Conservation (phyloP, 2,797 vertebrate species). For the Channa striata region DNA sequence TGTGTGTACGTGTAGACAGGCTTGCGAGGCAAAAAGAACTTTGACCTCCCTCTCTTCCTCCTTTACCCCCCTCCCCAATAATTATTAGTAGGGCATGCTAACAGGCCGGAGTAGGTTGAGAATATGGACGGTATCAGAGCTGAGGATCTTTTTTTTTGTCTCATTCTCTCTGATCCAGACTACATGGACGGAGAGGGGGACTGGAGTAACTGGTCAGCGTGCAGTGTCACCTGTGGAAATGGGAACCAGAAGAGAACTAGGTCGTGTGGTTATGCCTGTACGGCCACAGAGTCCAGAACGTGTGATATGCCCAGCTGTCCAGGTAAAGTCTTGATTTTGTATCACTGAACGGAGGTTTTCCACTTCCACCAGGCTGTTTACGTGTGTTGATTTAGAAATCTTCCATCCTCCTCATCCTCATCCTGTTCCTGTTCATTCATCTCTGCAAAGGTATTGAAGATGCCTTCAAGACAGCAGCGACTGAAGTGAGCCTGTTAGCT, state of each 20-base stretch:
- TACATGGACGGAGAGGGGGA: constrained; percentile 93
- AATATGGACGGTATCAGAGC: constrained; percentile 84
- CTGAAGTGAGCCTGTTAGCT: constrained; percentile 94
- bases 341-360: background rate
- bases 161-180: constrained; percentile 80
- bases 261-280: constrained; percentile 95
- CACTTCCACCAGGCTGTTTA: too few relatives aligned
- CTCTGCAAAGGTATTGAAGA: constrained; percentile 92
- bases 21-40: constrained; percentile 70
- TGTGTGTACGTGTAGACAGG: constrained; percentile 18
- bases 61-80: constrained; percentile 61
- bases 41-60: constrained; percentile 61
- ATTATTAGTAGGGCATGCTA: constrained; percentile 82
- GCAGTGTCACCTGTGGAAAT: constrained; percentile 92
- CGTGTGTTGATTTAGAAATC: constrained; percentile 5
- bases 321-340: constrained; percentile 77
- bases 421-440: constrained; percentile 29
- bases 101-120: constrained; percentile 80
- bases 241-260: constrained; percentile 95
- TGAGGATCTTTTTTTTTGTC: constrained; percentile 43
- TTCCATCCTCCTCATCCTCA: constrained; percentile 38
- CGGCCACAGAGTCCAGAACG: constrained; percentile 93
- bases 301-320: constrained; percentile 94
- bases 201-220: constrained; percentile 94
- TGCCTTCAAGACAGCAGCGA: constrained; percentile 95